Base-by-base conservation (phyloP, 2,797 vertebrate genomes). In the Sciaenops ocellatus region DNA sequence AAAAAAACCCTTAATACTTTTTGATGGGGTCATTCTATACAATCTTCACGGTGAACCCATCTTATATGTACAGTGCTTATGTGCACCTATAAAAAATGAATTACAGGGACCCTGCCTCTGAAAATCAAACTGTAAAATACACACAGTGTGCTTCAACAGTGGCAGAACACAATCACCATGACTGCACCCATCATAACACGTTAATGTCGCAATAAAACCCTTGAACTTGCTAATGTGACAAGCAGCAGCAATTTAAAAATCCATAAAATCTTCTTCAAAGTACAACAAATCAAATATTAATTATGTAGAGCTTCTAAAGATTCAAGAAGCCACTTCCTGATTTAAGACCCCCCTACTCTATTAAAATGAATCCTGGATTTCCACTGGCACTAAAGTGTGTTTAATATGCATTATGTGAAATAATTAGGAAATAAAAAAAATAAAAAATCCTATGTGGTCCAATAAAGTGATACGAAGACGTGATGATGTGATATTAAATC, bases 211-310 rank as follows among this genome's bases (percentile, higher is more conserved):
- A 86, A 92, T 95, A 94, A 96, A 94, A 92, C 86, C 87, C 85
- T 75, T 89, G 92, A 95, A 93, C 93, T 91, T 92, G 83, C 93
- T 92, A 96, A 95, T 93, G 94, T 92, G 93, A 95, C 92, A 89
- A 92, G 86, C 83, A 85, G 87, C 89, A 87, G 90, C 88, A 91
- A 93, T 95, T 92, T 93, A 91, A 93, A 83, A 91, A 83, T 57
- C 80, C 79, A 93, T 95, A 91, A 95, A 94, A 84, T 76, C 72
- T 85, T 91, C 79, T 70, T 86, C 82, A 93, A 38, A 87, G 87
- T 88, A 86, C 87, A 84, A 90, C 92, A 86, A 91, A 93, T 92
- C 92, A 92, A 84, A 91, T 89, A 93, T 92, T 93, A 93, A 95
- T 94, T 92, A 93, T 91, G 89, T 70, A 86, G 83, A 84, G 83